phyloP scores from a whole-genome alignment of 2,888 invertebrate genomes.

The Caenorhabditis afra region DNA sequence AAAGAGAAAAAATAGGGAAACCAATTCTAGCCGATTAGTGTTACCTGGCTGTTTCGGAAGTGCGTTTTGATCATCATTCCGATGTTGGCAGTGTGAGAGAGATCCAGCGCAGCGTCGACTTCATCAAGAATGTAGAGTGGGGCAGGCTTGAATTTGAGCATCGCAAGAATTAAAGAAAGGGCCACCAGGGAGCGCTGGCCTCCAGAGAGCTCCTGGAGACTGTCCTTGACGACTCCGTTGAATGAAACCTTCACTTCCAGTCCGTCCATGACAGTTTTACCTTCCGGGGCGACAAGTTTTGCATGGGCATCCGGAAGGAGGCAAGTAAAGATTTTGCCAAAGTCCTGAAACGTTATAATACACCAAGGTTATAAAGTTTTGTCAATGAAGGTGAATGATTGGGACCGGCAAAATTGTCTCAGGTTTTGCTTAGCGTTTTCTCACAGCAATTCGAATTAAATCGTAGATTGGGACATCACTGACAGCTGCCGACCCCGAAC shows the following conservation, averaged over 20 bases:
- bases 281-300: conserved; percentile 87
- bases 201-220: conserved; percentile 94
- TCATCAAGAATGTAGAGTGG: conserved; percentile 98
- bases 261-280: conserved; percentile 88
- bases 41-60: conserved; percentile 90
- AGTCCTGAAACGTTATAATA: conserved; percentile 84
- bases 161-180: conserved; percentile 93
- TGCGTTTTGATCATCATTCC: conserved; percentile 93
- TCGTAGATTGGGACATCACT: conserved; percentile 61
- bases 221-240: conserved; percentile 95
- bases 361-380: neutral
- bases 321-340: conserved; percentile 93
- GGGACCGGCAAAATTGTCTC: conserved; percentile 54
- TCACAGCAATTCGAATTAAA: conserved; percentile 65
- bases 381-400: neutral
- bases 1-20: neutral
- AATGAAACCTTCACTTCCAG: conserved; percentile 93
- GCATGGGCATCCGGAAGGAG: conserved; percentile 93
- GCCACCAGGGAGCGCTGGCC: conserved; percentile 90
- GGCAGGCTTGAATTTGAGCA: conserved; percentile 97
- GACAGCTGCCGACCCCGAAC: conserved; percentile 49
- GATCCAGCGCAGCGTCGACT: conserved; percentile 95
- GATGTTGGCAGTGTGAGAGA: conserved; percentile 98
- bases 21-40: too few species aligned
- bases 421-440: conserved; percentile 37